Base-by-base conservation (phyloP, 2,888 invertebrate species). In the Endomychus coccineus region DNA sequence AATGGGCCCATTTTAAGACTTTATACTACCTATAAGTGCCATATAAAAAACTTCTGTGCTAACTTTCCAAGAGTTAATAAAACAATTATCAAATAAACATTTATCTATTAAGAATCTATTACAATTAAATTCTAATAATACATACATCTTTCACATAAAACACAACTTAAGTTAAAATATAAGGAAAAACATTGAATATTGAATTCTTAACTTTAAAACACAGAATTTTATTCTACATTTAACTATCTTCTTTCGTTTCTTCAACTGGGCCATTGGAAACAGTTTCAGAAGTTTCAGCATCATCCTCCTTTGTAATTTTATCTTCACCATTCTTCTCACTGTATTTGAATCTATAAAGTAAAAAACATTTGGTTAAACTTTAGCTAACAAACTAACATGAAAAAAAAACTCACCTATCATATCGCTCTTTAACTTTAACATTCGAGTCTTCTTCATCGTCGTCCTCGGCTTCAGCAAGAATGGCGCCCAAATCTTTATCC, bases 401-500 rank as follows among this genome's bases (percentile, higher is more conserved):
- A 9, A 16, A 4, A 4, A 2, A 13, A 13, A 37, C 39, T 44
- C 49, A 66, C 65, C 64, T 59, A 45, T 67, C 67, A 48, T 63
- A 67, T 46, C 67, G 52, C 50, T 65, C 66, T 13, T 39, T 39
- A 7, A 62, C 75, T 49, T 75, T 75, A 1, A 74, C 77, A 36
- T 56, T 52, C 9, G 59, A 60, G 50, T 80, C 79, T 46, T 78
- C 80, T 45, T 80, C 82, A 46, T 79, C 83, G 47, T 81, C 83
- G 45, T 77, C 78, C 45, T 78, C 80, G 13, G 59, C 78, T 58
- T 79, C 80, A 9, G 81, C 74, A 19, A 86, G 66, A 34, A 86
- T 69, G 54, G 84, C 84, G 3, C 84, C 83, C 41, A 86, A 71
- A 60, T 84, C 84, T 56, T 85, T 85, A 58, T 85, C 84, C 16